These are phyloP conservation scores for Andrena hattorfiana DNA, from an alignment of 2,888 invertebrate genomes.

Conservation along the genomic window DNA sequence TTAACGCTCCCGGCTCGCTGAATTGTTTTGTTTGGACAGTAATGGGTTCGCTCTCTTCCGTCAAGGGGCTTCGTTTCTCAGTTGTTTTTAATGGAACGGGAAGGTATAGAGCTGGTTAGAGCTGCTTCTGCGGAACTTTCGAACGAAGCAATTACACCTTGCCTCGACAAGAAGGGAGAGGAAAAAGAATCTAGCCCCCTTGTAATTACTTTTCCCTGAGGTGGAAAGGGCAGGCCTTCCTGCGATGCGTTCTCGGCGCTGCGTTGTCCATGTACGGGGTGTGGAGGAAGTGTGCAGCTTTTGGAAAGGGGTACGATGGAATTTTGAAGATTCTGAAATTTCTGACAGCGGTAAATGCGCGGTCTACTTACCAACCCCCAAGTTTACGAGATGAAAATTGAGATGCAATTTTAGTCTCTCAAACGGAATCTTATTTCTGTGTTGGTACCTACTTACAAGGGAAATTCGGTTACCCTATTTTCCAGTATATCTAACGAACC, in stretches of 20 bases:
- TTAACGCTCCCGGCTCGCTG: neutral
- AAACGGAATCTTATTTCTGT: too few relatives aligned
- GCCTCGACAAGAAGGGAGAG: neutral
- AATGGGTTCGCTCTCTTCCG: neutral
- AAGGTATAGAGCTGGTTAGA: neutral
- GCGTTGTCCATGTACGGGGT: neutral
- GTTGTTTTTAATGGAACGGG: neutral
- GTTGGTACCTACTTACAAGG: neutral
- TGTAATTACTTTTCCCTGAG: neutral
- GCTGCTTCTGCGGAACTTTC: neutral
- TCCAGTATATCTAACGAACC: too few relatives aligned
- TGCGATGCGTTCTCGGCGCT: neutral
- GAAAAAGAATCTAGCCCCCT: neutral
- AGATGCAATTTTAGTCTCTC: too few relatives aligned
- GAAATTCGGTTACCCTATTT: neutral
- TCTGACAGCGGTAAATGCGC: too few relatives aligned
- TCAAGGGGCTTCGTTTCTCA: neutral
- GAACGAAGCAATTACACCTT: neutral
- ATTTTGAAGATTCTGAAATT: too few relatives aligned
- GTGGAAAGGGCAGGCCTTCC: neutral
- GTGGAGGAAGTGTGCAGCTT: neutral
- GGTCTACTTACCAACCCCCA: accelerated
- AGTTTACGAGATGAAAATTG: too few relatives aligned
- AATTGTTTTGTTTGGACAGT: neutral
- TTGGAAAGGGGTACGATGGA: too few relatives aligned